phyloP scores from a whole-genome alignment of 2,113 vertebrate species.

The Verasper variegatus region DNA sequence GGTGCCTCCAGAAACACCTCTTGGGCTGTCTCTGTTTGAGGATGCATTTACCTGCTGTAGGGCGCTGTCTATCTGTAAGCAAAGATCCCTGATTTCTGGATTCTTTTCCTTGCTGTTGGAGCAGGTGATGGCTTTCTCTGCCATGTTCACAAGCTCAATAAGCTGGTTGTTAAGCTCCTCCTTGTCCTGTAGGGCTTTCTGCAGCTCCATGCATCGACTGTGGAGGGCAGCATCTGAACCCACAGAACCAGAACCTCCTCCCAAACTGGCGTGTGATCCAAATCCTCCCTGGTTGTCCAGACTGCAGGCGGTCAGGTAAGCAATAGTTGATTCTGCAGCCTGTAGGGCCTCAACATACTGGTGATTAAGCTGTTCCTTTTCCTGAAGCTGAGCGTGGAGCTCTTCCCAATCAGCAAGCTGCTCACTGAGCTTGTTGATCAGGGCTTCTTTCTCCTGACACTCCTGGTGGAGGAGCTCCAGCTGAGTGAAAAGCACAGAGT shows the following conservation, averaged over 20 bases:
- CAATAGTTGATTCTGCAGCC: conserved; percentile 82
- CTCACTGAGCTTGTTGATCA: conserved; percentile 74
- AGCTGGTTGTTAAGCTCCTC: conserved; percentile 70
- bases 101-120: conserved; percentile 32
- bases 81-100: conserved; percentile 57
- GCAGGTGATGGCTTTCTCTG: conserved; percentile 50
- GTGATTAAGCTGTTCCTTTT: conserved; percentile 72
- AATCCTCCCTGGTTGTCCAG: conserved; percentile 74
- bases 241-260: conserved; percentile 4
- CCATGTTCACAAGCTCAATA: conserved; percentile 69
- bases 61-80: conserved; percentile 61
- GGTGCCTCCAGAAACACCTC: background rate
- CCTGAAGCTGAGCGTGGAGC: conserved; percentile 71
- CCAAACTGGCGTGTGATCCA: conserved; percentile 4
- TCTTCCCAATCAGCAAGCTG: conserved; percentile 72
- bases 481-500: conserved; percentile 67
- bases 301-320: conserved; percentile 83
- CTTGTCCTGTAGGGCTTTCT: conserved; percentile 72
- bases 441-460: conserved; percentile 81
- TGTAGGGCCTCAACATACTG: conserved; percentile 75
- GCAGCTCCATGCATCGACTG: conserved; percentile 59
- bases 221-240: conserved; percentile 46
- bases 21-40: conserved; percentile 23
- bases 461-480: conserved; percentile 83
- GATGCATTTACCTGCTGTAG: conserved; percentile 43